A percentile compares a stretch with the other conserved stretches of the same genome.
phyloP scores from a whole-genome alignment of 2,888 invertebrate species.

The Myathropa florea region DNA sequence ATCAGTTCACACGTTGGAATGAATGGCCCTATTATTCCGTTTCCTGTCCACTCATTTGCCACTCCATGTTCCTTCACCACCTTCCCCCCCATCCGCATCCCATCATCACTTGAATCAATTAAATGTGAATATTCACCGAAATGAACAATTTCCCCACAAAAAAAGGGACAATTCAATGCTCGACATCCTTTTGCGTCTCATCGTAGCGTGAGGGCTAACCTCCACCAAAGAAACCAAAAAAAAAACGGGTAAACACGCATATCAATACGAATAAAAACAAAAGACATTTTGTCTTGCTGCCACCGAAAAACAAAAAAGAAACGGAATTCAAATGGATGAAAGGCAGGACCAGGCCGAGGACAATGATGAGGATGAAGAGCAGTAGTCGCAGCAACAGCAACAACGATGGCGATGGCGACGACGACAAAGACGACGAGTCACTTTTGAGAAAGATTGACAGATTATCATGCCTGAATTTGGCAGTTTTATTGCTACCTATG shows the following conservation, averaged over 20 bases:
- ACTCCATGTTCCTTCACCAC: not conserved
- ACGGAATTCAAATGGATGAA: conserved; percentile 26
- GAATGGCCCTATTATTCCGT: conserved; percentile 41
- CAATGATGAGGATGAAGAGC: too few species aligned
- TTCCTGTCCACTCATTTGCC: conserved; percentile 47
- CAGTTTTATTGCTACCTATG: conserved; percentile 70
- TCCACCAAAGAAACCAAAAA: not conserved
- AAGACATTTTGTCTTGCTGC: conserved; percentile 59
- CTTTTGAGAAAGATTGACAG: conserved; percentile 69
- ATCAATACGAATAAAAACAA: conserved; percentile 54
- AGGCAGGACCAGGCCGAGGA: not conserved
- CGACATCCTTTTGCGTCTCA: not conserved
- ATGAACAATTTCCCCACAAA: not conserved
- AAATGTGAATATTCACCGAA: conserved; percentile 26
- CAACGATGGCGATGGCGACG: not conserved
- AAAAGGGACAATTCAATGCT: conserved; percentile 20
- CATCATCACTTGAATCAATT: conserved; percentile 2
- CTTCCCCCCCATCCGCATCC: conserved; percentile 36
- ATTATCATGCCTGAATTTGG: conserved; percentile 70
- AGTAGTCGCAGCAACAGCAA: not conserved
- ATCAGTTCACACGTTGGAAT: conserved; percentile 60
- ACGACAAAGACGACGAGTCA: conserved; percentile 56
- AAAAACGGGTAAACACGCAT: conserved; percentile 5
- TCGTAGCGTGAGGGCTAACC: not conserved
- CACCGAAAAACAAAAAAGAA: conserved; percentile 35